Base-by-base conservation (phyloP, 1,140 invertebrate genomes). In the Trichomalopsis sarcophagae region DNA sequence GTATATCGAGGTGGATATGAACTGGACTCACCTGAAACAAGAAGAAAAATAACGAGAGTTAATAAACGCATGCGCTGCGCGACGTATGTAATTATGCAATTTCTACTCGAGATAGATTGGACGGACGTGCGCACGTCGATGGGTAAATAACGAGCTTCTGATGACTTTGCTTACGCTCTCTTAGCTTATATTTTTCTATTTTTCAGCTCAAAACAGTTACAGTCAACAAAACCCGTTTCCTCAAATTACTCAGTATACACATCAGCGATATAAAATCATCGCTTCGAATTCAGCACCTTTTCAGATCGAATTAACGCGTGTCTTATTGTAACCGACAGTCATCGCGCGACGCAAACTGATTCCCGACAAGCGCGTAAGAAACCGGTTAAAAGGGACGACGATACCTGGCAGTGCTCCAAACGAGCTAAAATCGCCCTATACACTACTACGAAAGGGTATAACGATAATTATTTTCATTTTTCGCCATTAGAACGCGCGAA, bases 21-120 rank as follows among this genome's bases (percentile, higher is more conserved):
- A 47, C 74, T 47, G 73, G 36, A 83, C 73, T 83, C 55, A 44
- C 30, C 50, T 66, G 50, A 44, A 82, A 82, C 21, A 76, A 44
- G 33, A 66, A 83, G 10, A 23, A 83, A 44, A 69, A 74, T 30
- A 66, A 77, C 44, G 75, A 21, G 23, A 66, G 36, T 82, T 76
- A 76, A 82, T 76, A 76, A 44, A 50, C 47, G 21, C 21, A 11
- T 66, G 27, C 23, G 21, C 17, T 17, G 21, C 74, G 9, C 27
- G 50, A 76, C 11, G 33, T 76, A 27, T 27, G 27, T 62, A 78
- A 78, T 78, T 78, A 82, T 14, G 9, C 40, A 83, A 76, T 62
- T 55, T 68, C 73, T 47, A 68, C 66, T 10, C 66, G 66, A 68
- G 62, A 23, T 5, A 11, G 7, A 10, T 23, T 23, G 14, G 47